These are phyloP conservation scores for Eospalax fontanierii DNA, from an alignment of 2,797 vertebrate species.

Conservation along the genomic window DNA sequence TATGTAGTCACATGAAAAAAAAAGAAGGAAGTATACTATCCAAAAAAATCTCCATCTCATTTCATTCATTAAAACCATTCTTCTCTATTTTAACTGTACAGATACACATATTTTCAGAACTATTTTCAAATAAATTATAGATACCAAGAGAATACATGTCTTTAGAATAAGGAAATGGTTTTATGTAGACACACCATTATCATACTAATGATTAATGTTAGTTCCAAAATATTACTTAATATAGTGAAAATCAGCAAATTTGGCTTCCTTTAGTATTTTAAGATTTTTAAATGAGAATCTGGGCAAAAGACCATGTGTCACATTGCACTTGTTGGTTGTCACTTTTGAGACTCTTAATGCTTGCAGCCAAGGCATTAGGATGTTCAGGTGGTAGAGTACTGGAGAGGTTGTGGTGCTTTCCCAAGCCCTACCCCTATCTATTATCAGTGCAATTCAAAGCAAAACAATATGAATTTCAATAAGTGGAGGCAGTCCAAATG, in stretches of 20 bases:
- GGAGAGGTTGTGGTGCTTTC: not conserved
- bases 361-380: not conserved
- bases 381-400: not conserved
- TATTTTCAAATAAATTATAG: conserved; percentile 37
- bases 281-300: not conserved
- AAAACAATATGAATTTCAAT: not conserved
- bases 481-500: not conserved
- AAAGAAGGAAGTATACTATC: not conserved
- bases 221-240: not conserved
- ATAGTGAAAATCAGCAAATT: conserved; percentile 3
- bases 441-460: not conserved
- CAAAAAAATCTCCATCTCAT: not conserved
- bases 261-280: not conserved
- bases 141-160: not conserved
- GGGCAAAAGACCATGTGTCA: not conserved
- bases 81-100: not conserved
- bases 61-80: conserved; percentile 11
- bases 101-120: not conserved
- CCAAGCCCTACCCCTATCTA: not conserved
- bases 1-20: not conserved
- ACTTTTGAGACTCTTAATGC: conserved; percentile 30
- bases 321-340: not conserved
- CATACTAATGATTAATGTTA: not conserved
- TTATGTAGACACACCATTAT: not conserved
- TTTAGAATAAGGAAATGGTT: not conserved